A percentile compares a stretch with the other conserved stretches of the same genome.
Conservation (phyloP, 2,888 invertebrate genomes). For the Salticus scenicus region DNA sequence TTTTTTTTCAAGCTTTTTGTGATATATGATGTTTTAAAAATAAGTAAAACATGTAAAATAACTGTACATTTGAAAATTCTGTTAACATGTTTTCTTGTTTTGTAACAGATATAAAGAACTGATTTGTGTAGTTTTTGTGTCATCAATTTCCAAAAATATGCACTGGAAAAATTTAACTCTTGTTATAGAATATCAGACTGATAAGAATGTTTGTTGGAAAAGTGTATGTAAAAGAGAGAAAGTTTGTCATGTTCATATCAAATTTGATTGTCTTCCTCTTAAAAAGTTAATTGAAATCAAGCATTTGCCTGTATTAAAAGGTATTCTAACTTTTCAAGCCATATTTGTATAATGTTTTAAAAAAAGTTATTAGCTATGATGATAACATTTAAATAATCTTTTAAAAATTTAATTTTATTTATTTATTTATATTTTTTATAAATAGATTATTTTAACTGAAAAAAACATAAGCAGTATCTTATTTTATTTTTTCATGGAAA, state of each 20-base stretch:
- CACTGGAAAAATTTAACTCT: constrained; percentile 35
- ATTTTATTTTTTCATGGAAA: too few species aligned
- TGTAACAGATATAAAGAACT: constrained; percentile 18
- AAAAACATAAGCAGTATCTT: too few species aligned
- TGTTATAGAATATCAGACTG: constrained; percentile 40
- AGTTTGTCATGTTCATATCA: constrained; percentile 32
- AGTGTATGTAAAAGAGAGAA: constrained; percentile 17
- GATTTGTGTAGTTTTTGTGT: constrained; percentile 24
- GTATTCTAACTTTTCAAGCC: too few species aligned
- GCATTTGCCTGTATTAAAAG: not conserved
- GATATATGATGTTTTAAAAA: too few species aligned
- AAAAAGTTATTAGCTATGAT: too few species aligned
- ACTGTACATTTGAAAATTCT: too few species aligned
- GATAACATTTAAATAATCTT: too few species aligned
- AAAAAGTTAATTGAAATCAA: constrained; percentile 45
- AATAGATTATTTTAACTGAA: too few species aligned
- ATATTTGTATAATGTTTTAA: too few species aligned
- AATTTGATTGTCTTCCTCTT: constrained; percentile 24
- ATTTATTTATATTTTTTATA: not conserved
- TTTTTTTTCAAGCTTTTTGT: too few species aligned
- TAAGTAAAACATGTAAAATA: too few species aligned
- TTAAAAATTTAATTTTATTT: not conserved
- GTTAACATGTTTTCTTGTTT: too few species aligned
- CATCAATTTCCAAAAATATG: constrained; percentile 43
- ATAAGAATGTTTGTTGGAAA: constrained; percentile 33